Evolutionary conservation across 1,140 invertebrate genomes (phyloP), one percentile per base, ranked within the genome.

Genomic region (Trichonephila clavipes): DNA sequence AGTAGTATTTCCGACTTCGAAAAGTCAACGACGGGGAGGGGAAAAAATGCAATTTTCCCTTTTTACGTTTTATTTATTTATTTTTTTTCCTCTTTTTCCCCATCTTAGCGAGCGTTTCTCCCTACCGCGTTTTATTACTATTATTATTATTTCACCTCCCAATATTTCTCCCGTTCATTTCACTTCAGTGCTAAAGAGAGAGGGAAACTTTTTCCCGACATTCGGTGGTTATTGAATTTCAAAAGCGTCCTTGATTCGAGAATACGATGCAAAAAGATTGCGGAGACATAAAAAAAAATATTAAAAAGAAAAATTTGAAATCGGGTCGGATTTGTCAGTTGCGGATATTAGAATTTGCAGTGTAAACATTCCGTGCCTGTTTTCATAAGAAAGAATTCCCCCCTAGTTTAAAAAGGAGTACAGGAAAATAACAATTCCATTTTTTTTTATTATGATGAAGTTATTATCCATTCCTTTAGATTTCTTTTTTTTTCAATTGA

Each of bases 261-360:
- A 28, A 83, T 24, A 5, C 82, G 82, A 51, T 83, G 44, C 21
- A 51, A 82, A 51, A 82, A 40, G 28, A 19, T 21, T 18, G 28
- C 18, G 28, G 40, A 40, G 18, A 83, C 18, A 51, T 44, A 83
- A 44, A 83, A 58, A 44, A 44, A 28, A 81, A 24, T 24, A 24
- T 3, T 24, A 24, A 28, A 77, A 83, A 83, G n/a, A 82, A 51
- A 24, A 58, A 21, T 58, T 58, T 51, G 51, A 14, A 28, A 24
- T 40, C 44, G 21, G 40, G 82, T 51, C 82, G 82, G 82, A 83
- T 83, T 83, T 83, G 51, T 83, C 82, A 83, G n/a, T 24, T 40
- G 34, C 82, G 82, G 40, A 83, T 83, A 83, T 83, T 83, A 83
- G 82, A 83, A 83, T 83, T 83, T 21, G 82, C 82, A 83, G 51